Base-by-base conservation (phyloP, 1,140 invertebrate species). In the Calliphora vicina region DNA sequence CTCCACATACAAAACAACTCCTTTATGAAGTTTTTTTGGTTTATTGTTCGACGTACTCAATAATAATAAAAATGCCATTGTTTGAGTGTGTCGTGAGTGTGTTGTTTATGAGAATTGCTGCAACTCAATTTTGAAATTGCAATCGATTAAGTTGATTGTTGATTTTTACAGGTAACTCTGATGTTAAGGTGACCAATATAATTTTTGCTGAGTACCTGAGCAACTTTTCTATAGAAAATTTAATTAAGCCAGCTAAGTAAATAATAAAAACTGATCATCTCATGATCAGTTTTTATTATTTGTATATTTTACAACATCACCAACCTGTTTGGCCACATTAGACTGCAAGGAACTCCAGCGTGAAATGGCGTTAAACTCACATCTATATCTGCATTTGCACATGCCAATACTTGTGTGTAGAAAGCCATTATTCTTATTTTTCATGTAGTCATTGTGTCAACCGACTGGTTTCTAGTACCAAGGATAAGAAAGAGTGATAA, bases 111-210 rank as follows among this genome's bases (percentile, higher is more conserved):
- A 23, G 20, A 25, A 67, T 23, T 23, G 61, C n/a, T 23, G 61
- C 61, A 67, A 67, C 61, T 67, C 61, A 67, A 67, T 67, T 67
- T 67, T 23, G 61, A 67, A 67, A 67, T 67, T 67, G 61, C 61
- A 25, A 67, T 67, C 61, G 61, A 67, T 67, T 67, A 67, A 67
- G 61, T 67, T 67, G 61, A 67, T 67, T 67, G 61, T 67, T 67
- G 61, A 67, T n/a, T 67, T 61, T 67, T 67, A 67, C n/a, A 20
- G 61, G 61, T 67, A 8, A 23, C 61, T 20, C 2, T 20, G 6
- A n/a, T 3, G n/a, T 67, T 67, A 67, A 67, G 61, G 61, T 23
- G 61, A 67, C 61, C 61, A 67, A 67, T 6, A 67, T n/a, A 57
- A 57, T 35, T 35, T 1, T 5, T 35, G n/a, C n/a, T n/a, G n/a